These are phyloP conservation scores for Idaea biselata DNA, from an alignment of 2,888 invertebrate genomes.

Conservation along the genomic window DNA sequence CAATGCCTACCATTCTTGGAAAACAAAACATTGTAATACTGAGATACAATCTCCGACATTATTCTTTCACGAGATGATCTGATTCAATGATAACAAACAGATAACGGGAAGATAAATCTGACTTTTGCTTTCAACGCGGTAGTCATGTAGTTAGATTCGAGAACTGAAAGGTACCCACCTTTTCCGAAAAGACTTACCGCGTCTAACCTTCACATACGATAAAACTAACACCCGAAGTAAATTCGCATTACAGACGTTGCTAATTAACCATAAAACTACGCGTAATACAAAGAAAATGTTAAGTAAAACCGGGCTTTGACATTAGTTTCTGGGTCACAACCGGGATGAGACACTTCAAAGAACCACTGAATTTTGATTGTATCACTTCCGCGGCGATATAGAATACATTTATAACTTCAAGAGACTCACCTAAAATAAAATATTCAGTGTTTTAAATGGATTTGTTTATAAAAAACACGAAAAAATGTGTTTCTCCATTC, in stretches of 20 bases:
- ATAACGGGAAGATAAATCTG: slow-evolving; percentile 67
- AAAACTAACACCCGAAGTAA: neutral
- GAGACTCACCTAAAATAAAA: slow-evolving; percentile 71
- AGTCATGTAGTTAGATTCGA: slow-evolving; percentile 12
- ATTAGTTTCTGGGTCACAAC: slow-evolving; percentile 73
- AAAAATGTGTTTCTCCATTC: slow-evolving; percentile 78
- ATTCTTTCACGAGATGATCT: slow-evolving; percentile 42
- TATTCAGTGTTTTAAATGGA: slow-evolving; percentile 68
- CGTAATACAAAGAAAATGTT: slow-evolving; percentile 53
- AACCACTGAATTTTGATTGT: slow-evolving; percentile 42
- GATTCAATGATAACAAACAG: slow-evolving; percentile 63
- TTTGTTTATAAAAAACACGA: slow-evolving; percentile 75
- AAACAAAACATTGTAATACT: slow-evolving; percentile 63
- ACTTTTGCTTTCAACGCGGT: slow-evolving; percentile 37
- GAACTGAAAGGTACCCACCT: slow-evolving; percentile 25
- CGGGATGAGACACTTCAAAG: slow-evolving; percentile 54
- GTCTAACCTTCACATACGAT: slow-evolving; percentile 15
- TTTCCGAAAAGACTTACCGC: slow-evolving; percentile 30
- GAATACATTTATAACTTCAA: slow-evolving; percentile 30
- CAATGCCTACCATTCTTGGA: slow-evolving; percentile 62
- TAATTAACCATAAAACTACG: slow-evolving; percentile 40
- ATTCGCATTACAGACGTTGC: slow-evolving; percentile 10
- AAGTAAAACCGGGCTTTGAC: slow-evolving; percentile 75
- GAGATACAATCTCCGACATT: slow-evolving; percentile 33
- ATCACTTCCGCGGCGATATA: slow-evolving; percentile 23